Conservation (phyloP, 1,140 invertebrate species). For the Heliconius hewitsoni region DNA sequence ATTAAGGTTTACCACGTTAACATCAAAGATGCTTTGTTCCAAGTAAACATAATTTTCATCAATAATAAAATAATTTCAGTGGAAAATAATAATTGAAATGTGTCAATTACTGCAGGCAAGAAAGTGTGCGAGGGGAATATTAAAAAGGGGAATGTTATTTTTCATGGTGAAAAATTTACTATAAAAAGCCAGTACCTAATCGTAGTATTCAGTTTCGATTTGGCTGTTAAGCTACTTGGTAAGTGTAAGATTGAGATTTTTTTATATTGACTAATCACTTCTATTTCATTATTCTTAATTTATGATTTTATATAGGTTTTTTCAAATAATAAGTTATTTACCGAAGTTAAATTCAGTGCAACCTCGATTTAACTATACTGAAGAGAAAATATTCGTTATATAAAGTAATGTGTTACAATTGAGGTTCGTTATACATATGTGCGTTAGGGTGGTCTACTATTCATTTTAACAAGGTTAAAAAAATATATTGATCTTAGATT, state of each 20-base stretch:
- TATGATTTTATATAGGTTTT: too few relatives aligned
- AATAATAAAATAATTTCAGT: constrained; percentile 60
- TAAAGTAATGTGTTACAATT: too few relatives aligned
- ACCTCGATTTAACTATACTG: too few relatives aligned
- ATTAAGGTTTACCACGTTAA: not conserved
- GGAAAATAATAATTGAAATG: constrained; percentile 69
- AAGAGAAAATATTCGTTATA: too few relatives aligned
- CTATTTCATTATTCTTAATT: not conserved
- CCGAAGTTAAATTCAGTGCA: too few relatives aligned
- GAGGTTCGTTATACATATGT: too few relatives aligned
- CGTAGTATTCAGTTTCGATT: constrained; percentile 47
- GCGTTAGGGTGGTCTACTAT: too few relatives aligned
- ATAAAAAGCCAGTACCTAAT: constrained; percentile 53
- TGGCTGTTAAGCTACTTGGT: constrained; percentile 36
- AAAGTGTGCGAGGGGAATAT: constrained; percentile 71
- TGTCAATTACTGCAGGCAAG: constrained; percentile 70
- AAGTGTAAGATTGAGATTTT: constrained; percentile 20
- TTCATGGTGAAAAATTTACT: constrained; percentile 37
- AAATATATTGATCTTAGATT: too few relatives aligned
- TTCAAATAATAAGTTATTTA: too few relatives aligned
- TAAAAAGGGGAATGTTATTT: constrained; percentile 72
- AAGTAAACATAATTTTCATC: constrained; percentile 18
- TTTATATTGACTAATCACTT: too few relatives aligned
- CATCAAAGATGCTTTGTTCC: constrained; percentile 4
- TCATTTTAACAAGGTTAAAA: too few relatives aligned